Base-by-base conservation (phyloP, 92 coral and sea anemone genomes). In the Zoanthus sociatus region DNA sequence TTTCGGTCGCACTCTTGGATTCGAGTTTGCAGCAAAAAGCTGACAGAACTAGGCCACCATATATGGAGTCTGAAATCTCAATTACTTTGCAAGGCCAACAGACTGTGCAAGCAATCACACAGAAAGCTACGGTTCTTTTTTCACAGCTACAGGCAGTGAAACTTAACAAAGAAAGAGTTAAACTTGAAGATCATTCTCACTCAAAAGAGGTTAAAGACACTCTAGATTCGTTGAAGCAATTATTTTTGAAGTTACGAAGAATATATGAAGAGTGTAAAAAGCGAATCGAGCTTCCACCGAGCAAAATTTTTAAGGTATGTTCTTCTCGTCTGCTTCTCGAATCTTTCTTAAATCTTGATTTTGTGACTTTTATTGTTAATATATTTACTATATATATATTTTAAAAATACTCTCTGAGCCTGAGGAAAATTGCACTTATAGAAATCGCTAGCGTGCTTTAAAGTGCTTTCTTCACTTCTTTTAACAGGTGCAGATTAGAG, bases 161-260 rank as follows among this genome's bases (percentile, higher is more conserved):
- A 67, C 61, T 81, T 71, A 63, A 81, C 75, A 81, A 67, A 9
- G 85, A 81, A 53, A 67, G 75, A n/a, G 74, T 60, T 0, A 81
- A 81, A 81, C 85, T 81, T 14, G 85, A 81, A 63, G 47, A 32
- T 81, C 66, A 73, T 46, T 55, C 74, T 16, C 74, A 81, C 18
- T n/a, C 67, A 21, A 81, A 81, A 81, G 85, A 50, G 47, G 85
- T 81, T 12, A 81, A 81, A 44, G 85, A 81, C 33, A 46, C 60
- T 17, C 21, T 81, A 33, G 85, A 81, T 64, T 60, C 85, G 2
- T 50, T 81, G 45, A 81, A 81, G 58, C 85, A 81, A 74, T 46
- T 66, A 70, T 81, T 81, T 81, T 53, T 81, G 64, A 81, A 81
- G 13, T 18, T 81, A 7, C 85, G 85, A 44, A 81, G 47, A 50